Conservation (phyloP, 2,113 vertebrate genomes). For the Cricetomys ansorgei region DNA sequence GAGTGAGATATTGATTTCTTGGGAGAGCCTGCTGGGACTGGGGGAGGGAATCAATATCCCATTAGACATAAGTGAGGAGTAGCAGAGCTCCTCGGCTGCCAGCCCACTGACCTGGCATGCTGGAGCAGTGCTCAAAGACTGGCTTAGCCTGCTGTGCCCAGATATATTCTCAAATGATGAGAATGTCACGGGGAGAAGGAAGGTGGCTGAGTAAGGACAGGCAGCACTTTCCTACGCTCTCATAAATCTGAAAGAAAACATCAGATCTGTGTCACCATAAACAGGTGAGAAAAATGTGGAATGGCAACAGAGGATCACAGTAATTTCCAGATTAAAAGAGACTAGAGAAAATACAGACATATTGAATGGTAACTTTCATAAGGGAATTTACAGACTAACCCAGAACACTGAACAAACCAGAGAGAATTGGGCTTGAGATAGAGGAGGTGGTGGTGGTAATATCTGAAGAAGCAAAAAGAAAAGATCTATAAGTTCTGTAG, state of each 20-base stretch:
- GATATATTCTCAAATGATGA: not conserved
- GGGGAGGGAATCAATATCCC: slow-evolving; percentile 81
- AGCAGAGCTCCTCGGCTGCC: not conserved
- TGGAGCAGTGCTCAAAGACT: not conserved
- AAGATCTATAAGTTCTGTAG: not conserved
- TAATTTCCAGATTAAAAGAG: not conserved
- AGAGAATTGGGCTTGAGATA: not conserved
- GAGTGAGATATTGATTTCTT: slow-evolving; percentile 77
- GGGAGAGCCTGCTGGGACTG: slow-evolving; percentile 41
- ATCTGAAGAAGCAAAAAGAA: not conserved
- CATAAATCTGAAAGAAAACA: not conserved
- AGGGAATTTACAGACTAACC: not conserved
- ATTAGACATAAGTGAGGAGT: slow-evolving; percentile 66
- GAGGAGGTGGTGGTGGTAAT: too few species aligned
- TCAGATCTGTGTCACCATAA: not conserved
- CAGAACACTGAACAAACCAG: not conserved
- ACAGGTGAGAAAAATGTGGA: not conserved
- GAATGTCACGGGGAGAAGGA: not conserved
- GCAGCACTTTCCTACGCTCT: not conserved
- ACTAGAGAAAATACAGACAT: not conserved
- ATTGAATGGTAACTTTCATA: not conserved
- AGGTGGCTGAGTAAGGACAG: not conserved
- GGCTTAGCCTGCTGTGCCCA: not conserved
- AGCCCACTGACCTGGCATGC: slow-evolving; percentile 28
- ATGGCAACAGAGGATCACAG: too few species aligned